These are phyloP conservation scores for Melitaea athalia DNA, from an alignment of 2,888 invertebrate genomes.

Conservation along the genomic window DNA sequence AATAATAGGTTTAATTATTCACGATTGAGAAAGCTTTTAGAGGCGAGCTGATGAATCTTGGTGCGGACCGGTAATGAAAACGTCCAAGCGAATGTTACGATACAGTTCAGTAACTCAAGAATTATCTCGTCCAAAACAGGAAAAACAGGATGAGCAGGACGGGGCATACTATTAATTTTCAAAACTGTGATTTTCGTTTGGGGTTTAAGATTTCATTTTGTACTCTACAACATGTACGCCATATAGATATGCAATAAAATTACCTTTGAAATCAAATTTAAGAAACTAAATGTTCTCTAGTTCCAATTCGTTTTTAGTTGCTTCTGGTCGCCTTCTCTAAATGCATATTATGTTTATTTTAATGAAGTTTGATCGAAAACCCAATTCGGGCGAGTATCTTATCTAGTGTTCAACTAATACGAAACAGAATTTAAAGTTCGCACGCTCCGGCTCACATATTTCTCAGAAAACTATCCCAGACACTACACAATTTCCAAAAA, in stretches of 20 bases:
- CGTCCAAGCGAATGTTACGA: slow-evolving; percentile 42
- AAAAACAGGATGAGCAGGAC: no score
- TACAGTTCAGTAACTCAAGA: slow-evolving; percentile 28
- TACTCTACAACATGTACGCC: not conserved
- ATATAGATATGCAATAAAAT: not conserved
- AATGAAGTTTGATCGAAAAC: not conserved
- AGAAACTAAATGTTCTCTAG: no score
- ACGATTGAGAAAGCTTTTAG: slow-evolving; percentile 70
- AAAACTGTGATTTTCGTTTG: not conserved
- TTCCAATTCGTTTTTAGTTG: no score
- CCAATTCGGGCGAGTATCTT: not conserved
- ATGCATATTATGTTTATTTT: not conserved
- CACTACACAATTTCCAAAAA: slow-evolving; percentile 23
- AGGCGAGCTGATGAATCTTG: slow-evolving; percentile 61
- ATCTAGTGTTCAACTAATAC: slow-evolving; percentile 1
- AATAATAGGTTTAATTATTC: slow-evolving; percentile 75
- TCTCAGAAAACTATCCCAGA: slow-evolving; percentile 28
- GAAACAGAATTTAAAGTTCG: slow-evolving; percentile 21
- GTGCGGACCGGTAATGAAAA: slow-evolving; percentile 64
- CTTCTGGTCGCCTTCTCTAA: not conserved
- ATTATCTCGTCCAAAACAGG: not conserved
- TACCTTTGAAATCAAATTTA: no score
- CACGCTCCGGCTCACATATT: slow-evolving; percentile 23
- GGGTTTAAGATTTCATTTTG: not conserved
- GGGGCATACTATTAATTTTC: no score